Evolutionary conservation across 1,140 invertebrate genomes (phyloP).

Genomic region (Sesamia nonagrioides): DNA sequence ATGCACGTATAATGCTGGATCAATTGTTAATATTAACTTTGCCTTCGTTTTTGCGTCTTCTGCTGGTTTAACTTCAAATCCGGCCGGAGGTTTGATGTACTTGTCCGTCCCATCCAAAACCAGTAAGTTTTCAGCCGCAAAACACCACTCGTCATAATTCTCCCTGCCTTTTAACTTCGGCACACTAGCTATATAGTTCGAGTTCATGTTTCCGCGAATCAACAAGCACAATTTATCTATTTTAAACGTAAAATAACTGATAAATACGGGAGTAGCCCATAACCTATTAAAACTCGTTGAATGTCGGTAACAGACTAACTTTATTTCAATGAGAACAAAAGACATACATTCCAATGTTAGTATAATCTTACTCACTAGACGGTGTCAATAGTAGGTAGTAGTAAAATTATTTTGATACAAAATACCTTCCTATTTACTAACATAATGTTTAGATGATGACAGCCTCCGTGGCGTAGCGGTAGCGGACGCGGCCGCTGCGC

Average conservation of each 20-base stretch:
- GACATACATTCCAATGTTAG: too few species aligned
- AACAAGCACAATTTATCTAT: background rate
- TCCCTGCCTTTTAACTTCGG: background rate
- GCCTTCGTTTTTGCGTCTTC: background rate
- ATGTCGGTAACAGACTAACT: too few species aligned
- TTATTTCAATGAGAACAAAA: too few species aligned
- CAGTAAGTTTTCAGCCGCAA: conserved; percentile 31
- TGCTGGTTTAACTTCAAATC: background rate
- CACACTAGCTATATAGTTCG: background rate
- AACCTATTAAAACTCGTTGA: background rate
- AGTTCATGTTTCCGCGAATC: conserved; percentile 4
- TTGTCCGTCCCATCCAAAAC: background rate
- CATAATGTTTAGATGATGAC: too few species aligned
- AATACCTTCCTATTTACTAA: too few species aligned
- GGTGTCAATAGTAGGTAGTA: too few species aligned
- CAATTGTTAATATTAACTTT: background rate
- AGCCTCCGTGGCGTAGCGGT: too few species aligned
- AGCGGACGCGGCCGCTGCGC: too few species aligned
- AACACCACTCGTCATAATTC: conserved; percentile 14
- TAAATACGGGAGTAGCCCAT: background rate
- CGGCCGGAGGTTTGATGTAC: background rate
- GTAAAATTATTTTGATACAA: too few species aligned
- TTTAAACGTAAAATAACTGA: background rate
- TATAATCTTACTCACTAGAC: too few species aligned
- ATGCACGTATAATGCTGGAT: background rate